phyloP scores from a whole-genome alignment of 2,113 vertebrate species.

The Tragelaphus strepsiceros region DNA sequence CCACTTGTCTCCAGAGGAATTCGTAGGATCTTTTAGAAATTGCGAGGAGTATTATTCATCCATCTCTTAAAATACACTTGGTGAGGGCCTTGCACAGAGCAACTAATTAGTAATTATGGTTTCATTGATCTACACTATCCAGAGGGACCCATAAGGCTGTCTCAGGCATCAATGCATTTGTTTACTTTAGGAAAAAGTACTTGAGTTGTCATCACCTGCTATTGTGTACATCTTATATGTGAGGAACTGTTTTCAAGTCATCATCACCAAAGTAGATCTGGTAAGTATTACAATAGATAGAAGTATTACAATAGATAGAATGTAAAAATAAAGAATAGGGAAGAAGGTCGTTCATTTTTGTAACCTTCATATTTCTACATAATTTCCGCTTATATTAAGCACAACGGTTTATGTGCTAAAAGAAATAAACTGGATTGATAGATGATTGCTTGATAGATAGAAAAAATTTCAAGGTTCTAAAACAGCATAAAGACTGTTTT shows the following conservation, averaged over 20 bases:
- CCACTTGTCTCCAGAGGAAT: neutral
- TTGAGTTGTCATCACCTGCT: neutral
- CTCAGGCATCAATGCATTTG: neutral
- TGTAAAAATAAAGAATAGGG: neutral
- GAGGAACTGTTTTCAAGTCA: neutral
- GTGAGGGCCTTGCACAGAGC: neutral
- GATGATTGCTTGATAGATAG: neutral
- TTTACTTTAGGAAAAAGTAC: neutral
- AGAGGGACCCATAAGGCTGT: neutral
- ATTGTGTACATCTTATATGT: neutral
- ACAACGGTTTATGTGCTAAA: neutral
- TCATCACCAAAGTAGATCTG: neutral
- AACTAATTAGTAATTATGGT: slow-evolving; percentile 14
- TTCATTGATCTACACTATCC: neutral
- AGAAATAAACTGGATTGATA: neutral
- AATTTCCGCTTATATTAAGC: neutral
- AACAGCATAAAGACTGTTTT: neutral
- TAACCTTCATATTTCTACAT: neutral
- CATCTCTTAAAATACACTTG: neutral
- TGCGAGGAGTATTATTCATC: neutral
- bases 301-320: neutral
- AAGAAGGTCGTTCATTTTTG: neutral
- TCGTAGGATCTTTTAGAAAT: neutral
- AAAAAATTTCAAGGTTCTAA: neutral
- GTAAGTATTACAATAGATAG: neutral